These are phyloP conservation scores for Percopsis transmontana DNA, from an alignment of 2,113 vertebrate species.

Conservation along the genomic window DNA sequence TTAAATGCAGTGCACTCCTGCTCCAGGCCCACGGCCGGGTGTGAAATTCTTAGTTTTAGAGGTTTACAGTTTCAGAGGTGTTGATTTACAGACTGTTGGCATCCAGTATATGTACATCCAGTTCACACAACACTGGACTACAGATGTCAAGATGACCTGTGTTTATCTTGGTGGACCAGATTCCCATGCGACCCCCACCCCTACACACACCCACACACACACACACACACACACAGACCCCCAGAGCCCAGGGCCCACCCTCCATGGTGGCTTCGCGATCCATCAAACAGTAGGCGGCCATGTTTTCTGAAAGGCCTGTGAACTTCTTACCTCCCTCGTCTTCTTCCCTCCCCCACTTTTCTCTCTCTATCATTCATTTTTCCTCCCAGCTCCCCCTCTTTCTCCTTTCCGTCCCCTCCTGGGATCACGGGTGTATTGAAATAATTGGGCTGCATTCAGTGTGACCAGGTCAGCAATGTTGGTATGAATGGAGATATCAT, in stretches of 20 bases:
- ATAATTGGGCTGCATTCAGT: slow-evolving; percentile 60
- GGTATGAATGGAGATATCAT: slow-evolving; percentile 58
- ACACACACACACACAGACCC: too few relatives aligned
- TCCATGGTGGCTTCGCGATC: slow-evolving; percentile 52
- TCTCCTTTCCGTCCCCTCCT: slow-evolving; percentile 28
- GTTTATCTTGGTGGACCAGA: slow-evolving; percentile 29
- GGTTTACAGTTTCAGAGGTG: too few relatives aligned
- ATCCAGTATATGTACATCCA: not conserved
- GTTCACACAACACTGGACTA: slow-evolving; percentile 27
- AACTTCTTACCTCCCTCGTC: slow-evolving; percentile 69
- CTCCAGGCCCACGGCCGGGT: too few relatives aligned
- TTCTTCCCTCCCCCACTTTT: slow-evolving; percentile 33
- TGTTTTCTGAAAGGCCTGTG: slow-evolving; percentile 66
- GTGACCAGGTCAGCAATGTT: slow-evolving; percentile 44
- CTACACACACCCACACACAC: too few relatives aligned
- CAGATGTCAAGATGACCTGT: slow-evolving; percentile 24
- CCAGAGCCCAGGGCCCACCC: slow-evolving; percentile 20
- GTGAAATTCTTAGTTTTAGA: too few relatives aligned
- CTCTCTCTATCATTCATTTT: slow-evolving; percentile 26
- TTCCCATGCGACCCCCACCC: slow-evolving; percentile 44
- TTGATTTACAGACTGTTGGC: too few relatives aligned
- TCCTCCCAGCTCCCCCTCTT: not conserved
- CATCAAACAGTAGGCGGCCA: slow-evolving; percentile 66
- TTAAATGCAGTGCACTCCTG: too few relatives aligned
- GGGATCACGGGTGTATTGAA: slow-evolving; percentile 39